Conservation (phyloP, 2,113 vertebrate genomes). For the Chaetops frenatus region DNA sequence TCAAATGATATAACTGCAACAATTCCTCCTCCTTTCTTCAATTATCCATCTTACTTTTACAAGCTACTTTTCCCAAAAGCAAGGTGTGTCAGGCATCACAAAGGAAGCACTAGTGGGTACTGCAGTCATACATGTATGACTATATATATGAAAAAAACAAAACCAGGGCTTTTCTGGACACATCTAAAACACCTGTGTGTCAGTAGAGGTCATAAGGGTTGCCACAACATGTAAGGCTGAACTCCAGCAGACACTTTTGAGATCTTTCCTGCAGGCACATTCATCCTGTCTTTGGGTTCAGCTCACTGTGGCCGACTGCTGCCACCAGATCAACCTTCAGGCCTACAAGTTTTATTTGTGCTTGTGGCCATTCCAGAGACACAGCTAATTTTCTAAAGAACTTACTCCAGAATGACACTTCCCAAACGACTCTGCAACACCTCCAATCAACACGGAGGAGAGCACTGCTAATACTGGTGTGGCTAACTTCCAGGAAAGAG, state of each 20-base stretch:
- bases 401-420: background rate
- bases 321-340: background rate
- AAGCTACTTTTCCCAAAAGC: background rate
- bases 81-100: background rate
- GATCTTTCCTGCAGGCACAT: background rate
- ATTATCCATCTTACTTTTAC: background rate
- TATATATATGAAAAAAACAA: background rate
- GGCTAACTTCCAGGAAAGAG: background rate
- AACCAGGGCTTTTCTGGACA: background rate
- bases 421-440: background rate
- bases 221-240: background rate
- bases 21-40: background rate
- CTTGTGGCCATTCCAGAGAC: background rate
- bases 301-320: rapidly evolving
- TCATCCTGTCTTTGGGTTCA: background rate
- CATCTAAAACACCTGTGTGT: background rate
- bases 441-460: background rate
- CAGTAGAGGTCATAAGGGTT: background rate
- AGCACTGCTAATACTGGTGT: background rate
- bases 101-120: background rate
- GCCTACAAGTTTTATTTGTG: background rate
- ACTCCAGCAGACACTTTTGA: background rate
- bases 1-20: background rate
- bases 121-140: background rate
- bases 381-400: background rate